These are phyloP conservation scores for Apus apus DNA, from an alignment of 2,113 vertebrate species.

Conservation along the genomic window DNA sequence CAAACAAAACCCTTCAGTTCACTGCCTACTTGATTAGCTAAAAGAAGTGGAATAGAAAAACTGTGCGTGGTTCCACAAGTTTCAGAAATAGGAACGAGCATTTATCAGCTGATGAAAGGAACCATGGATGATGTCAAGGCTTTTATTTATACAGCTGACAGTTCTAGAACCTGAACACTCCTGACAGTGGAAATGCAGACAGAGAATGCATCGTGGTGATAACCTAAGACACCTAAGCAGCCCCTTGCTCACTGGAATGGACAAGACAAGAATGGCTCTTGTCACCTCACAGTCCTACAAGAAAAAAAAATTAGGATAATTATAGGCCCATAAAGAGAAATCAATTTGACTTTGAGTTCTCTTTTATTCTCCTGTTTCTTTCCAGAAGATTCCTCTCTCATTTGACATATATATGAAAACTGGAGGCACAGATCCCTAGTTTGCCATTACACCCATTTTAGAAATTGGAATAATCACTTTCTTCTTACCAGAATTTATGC, in stretches of 20 bases:
- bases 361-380: background rate
- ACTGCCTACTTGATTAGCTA: background rate
- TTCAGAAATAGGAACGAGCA: background rate
- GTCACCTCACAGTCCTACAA: background rate
- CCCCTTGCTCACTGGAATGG: background rate
- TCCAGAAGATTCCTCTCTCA: background rate
- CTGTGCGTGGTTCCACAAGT: background rate
- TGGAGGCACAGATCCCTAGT: background rate
- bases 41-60: background rate
- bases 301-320: background rate
- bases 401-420: background rate
- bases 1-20: background rate
- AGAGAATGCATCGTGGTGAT: background rate
- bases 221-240: background rate
- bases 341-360: background rate
- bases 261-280: background rate
- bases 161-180: background rate
- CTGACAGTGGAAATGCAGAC: background rate
- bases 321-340: background rate
- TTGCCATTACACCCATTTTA: background rate
- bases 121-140: background rate
- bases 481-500: background rate
- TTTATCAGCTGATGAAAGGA: background rate
- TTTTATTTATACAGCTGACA: background rate
- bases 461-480: background rate